Conservation (phyloP, 2,888 invertebrate species). For the Cabera pusaria region DNA sequence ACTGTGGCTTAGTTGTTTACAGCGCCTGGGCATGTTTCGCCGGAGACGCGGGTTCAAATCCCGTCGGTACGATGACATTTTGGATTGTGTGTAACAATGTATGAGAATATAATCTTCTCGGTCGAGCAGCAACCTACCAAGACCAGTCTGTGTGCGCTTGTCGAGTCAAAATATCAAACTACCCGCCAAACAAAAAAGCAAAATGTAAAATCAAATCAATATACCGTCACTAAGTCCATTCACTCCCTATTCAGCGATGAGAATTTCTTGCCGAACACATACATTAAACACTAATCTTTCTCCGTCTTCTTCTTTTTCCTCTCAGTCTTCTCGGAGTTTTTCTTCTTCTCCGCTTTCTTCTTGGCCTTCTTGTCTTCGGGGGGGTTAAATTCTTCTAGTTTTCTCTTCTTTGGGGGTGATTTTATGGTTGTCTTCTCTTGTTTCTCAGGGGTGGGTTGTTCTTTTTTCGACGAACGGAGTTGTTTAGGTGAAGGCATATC, state of each 20-base stretch:
- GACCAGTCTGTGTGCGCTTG: constrained; percentile 12
- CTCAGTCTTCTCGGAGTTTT: constrained; percentile 41
- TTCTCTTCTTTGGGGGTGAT: constrained; percentile 63
- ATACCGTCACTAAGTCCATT: constrained; percentile 28
- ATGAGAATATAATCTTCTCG: too few species aligned
- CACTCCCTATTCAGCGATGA: constrained; percentile 21
- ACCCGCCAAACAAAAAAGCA: constrained; percentile 30
- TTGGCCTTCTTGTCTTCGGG: constrained; percentile 52
- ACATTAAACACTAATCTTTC: constrained; percentile 75
- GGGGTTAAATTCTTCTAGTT: constrained; percentile 49
- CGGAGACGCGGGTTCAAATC: too few species aligned
- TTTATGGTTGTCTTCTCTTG: constrained; percentile 49
- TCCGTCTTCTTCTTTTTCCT: constrained; percentile 62
- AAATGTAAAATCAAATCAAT: constrained; percentile 12
- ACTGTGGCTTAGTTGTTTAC: too few species aligned
- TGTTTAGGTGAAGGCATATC: constrained; percentile 55
- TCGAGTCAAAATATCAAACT: constrained; percentile 34
- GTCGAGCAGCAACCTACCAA: constrained; percentile 5
- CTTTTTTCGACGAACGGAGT: constrained; percentile 63
- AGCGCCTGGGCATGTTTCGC: too few species aligned
- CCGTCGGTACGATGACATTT: too few species aligned
- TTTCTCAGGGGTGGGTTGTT: constrained; percentile 47
- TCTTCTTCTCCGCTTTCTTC: constrained; percentile 48
- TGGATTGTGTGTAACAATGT: too few species aligned
- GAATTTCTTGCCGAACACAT: constrained; percentile 62